Evolutionary conservation across 2,797 vertebrate species (phyloP).

Genomic region (Alcedo quadribrachys): DNA sequence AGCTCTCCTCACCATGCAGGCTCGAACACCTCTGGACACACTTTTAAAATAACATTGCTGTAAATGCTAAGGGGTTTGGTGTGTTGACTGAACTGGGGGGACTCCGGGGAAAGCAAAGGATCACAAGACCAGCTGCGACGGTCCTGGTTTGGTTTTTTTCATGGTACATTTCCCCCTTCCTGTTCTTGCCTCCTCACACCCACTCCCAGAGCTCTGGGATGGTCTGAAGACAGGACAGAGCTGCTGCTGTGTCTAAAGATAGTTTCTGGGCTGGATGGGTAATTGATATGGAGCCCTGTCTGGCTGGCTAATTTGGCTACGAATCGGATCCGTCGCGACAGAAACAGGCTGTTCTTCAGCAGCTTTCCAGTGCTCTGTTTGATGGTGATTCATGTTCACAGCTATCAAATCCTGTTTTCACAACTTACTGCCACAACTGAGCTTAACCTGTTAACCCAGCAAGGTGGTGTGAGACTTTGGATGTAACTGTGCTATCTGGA

Average conservation of each 20-base stretch:
- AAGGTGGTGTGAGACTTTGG: neutral
- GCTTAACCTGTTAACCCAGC: neutral
- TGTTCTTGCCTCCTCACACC: neutral
- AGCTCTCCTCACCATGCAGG: neutral
- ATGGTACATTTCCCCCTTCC: conserved; percentile 1
- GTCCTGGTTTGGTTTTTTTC: neutral
- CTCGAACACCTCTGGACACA: rapidly evolving
- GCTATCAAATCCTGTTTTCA: neutral
- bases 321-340: neutral
- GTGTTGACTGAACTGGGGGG: neutral
- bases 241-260: neutral
- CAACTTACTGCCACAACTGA: neutral
- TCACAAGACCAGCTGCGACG: no score
- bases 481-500: neutral
- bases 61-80: neutral
- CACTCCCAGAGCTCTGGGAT: neutral
- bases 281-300: neutral
- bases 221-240: neutral
- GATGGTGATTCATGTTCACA: neutral
- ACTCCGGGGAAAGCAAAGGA: neutral
- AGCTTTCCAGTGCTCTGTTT: neutral
- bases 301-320: neutral
- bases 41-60: neutral
- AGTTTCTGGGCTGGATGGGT: neutral
- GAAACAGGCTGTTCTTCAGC: neutral